Conservation (phyloP, 2,797 vertebrate species). For the Hypotaenidia okinawae region DNA sequence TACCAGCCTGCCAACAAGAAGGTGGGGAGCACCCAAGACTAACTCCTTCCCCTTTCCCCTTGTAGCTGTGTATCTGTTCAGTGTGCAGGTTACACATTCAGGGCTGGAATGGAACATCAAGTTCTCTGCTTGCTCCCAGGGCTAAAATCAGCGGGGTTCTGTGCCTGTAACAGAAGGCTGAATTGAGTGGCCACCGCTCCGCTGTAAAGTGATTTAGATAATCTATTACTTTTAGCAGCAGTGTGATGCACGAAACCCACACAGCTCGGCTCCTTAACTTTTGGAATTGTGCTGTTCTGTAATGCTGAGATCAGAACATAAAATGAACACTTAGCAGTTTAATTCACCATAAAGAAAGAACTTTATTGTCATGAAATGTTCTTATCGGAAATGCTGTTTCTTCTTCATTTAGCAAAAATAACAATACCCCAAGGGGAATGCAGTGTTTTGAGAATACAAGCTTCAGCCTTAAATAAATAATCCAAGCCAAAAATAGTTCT, state of each 20-base stretch:
- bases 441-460: background rate
- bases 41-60: background rate
- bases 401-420: conserved; percentile 71
- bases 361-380: conserved; percentile 58
- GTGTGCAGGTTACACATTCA: background rate
- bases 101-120: background rate
- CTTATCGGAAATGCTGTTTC: conserved; percentile 61
- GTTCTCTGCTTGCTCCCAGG: background rate
- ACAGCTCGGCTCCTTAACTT: conserved; percentile 27
- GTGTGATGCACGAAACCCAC: background rate
- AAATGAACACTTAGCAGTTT: conserved; percentile 65
- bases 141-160: background rate
- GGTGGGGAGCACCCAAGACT: too few relatives aligned
- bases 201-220: background rate
- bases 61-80: background rate
- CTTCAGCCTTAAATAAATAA: conserved; percentile 59
- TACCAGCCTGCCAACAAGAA: too few relatives aligned
- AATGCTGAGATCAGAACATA: conserved; percentile 46
- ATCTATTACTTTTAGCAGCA: background rate
- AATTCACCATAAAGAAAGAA: conserved; percentile 70
- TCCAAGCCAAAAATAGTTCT: conserved; percentile 15
- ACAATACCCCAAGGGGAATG: conserved; percentile 58
- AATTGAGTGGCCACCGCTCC: background rate
- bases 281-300: conserved; percentile 31
- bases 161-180: background rate